Percentiles rank a stretch among this genome's conserved stretches.
Evolutionary conservation across 2,797 vertebrate species (phyloP).

Genomic region (Craterocephalus amniculus): DNA sequence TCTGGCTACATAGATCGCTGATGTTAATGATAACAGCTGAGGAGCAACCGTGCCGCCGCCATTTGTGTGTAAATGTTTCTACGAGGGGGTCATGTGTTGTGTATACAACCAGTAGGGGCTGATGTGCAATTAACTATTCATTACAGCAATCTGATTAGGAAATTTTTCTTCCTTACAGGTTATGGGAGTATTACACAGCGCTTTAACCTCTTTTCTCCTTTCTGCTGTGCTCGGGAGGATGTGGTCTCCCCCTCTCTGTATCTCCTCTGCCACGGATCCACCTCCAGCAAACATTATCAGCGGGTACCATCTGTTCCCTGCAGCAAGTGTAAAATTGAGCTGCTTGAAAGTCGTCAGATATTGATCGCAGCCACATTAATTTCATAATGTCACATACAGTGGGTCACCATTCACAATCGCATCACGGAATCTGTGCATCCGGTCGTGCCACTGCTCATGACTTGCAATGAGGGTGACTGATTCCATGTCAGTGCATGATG

Average conservation of each 20-base stretch:
- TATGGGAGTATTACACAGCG: constrained; percentile 45
- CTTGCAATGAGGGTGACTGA: constrained; percentile 33
- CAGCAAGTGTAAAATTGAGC: constrained; percentile 80
- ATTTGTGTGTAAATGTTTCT: constrained; percentile 50
- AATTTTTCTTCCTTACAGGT: constrained; percentile 69
- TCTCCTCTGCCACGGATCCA: constrained; percentile 59
- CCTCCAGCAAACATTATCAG: constrained; percentile 73
- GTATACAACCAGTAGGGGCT: constrained; percentile 58
- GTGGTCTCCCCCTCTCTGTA: constrained; percentile 47
- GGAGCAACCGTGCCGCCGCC: constrained; percentile 30
- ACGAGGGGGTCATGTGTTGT: constrained; percentile 53
- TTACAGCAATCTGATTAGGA: constrained; percentile 70
- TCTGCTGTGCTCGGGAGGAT: constrained; percentile 41
- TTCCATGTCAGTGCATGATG: constrained; percentile 23
- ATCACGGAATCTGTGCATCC: constrained; percentile 49
- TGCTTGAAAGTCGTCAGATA: constrained; percentile 74
- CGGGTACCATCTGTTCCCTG: constrained; percentile 76
- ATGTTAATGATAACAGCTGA: constrained; percentile 56
- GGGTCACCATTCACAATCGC: constrained; percentile 63
- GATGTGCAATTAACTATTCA: constrained; percentile 77
- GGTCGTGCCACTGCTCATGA: constrained; percentile 36
- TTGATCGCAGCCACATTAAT: constrained; percentile 75
- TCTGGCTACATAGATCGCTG: constrained; percentile 52
- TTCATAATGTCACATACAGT: constrained; percentile 65
- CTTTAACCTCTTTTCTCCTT: constrained; percentile 54